Evolutionary conservation across 2,113 vertebrate species (phyloP), one percentile per base, ranked within the genome.

Genomic region (Vidua chalybeata): DNA sequence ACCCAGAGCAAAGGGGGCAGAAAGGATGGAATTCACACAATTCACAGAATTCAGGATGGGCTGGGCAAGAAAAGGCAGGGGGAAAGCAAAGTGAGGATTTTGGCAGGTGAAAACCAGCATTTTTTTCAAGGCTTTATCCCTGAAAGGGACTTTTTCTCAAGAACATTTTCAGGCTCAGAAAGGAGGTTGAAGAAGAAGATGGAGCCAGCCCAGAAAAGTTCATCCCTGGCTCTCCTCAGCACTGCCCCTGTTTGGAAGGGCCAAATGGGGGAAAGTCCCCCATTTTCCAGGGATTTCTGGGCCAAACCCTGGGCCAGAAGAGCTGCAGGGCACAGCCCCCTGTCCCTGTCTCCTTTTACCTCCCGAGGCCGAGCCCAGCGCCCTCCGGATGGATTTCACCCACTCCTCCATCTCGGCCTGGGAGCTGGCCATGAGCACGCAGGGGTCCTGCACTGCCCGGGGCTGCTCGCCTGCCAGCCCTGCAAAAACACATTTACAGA

Each of bases 321-420:
- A 2, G 12, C 58, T 15, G 27, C 19, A 16, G 67, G 20, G 13
- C 41, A 12, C 41, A 12, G 41, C 11, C 13, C 9, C 12, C 52
- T 66, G 39, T 2, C 71, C 51, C 67, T 16, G 63, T 58, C 54
- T 23, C 51, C 13, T 17, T 98, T 97, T 98, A 99, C 99, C 99
- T 99, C 98, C 99, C 20, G 98, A 98, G 0, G 98, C 97, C 0
- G 97, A 96, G 9, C 99, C 99, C 39, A 98, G 98, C 13, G 97
- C 98, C 72, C 98, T 97, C 33, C 97, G 98, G 59, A 99, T 98
- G 35, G 97, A 96, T 55, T 99, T 99, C 59, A 99, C 98, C 99
- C 99, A 99, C 49, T 99, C 99, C 33, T 99, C 99, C 99, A 99
- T 98, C 94, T 99, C 99, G 0, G 97, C 95, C 95, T 99, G 99